A percentile compares a stretch with the other conserved stretches of the same genome.
Evolutionary conservation across 2,113 vertebrate species (phyloP).

Genomic region (Falco punctatus): DNA sequence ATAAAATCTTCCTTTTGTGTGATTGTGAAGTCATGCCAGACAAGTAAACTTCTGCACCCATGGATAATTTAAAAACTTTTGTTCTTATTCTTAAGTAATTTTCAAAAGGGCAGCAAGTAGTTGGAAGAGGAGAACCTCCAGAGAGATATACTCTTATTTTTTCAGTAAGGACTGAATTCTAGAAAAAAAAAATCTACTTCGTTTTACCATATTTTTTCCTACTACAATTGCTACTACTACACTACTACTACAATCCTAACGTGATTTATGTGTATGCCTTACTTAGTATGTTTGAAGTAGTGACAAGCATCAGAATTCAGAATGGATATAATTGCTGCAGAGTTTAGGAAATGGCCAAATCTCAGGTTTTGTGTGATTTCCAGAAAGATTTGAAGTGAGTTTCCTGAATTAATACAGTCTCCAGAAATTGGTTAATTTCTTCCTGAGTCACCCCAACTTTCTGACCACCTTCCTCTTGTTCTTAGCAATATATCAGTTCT

Average conservation of each 20-base stretch:
- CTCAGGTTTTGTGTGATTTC: neutral
- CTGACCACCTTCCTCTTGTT: neutral
- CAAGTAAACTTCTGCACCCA: neutral
- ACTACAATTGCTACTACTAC: too few relatives aligned
- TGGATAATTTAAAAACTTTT: neutral
- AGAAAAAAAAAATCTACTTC: neutral
- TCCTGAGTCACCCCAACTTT: neutral
- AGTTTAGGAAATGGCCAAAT: neutral
- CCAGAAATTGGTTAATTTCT: neutral
- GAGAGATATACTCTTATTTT: neutral
- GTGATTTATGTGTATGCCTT: neutral
- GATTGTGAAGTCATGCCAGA: neutral
- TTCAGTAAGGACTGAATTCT: neutral
- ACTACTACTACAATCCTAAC: neutral
- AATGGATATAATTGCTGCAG: neutral
- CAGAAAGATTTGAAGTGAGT: neutral
- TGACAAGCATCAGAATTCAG: neutral
- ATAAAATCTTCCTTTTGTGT: neutral
- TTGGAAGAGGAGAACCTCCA: neutral
- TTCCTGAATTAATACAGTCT: neutral
- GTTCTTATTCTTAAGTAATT: neutral
- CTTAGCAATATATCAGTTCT: neutral
- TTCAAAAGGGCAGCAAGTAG: neutral
- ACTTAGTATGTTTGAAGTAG: neutral
- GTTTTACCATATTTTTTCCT: neutral